Conservation (phyloP, 2,888 invertebrate genomes). For the Hirtodrosophila cameraria region DNA sequence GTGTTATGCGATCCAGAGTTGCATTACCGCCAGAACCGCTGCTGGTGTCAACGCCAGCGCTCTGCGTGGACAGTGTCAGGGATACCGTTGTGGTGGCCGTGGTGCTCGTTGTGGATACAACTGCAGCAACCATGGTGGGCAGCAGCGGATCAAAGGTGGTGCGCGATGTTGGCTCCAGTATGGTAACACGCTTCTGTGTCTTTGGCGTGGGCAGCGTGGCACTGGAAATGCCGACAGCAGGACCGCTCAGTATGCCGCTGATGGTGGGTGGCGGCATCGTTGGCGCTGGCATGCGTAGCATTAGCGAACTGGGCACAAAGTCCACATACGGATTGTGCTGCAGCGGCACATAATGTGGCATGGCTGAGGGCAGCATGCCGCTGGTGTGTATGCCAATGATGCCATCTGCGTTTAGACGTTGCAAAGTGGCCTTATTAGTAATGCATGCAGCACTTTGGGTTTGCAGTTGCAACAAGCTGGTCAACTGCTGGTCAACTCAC, state of each 20-base stretch:
- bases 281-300: conserved; percentile 51
- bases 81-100: conserved; percentile 49
- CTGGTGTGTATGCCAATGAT: conserved; percentile 83
- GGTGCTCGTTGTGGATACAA: conserved; percentile 61
- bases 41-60: conserved; percentile 27
- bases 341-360: conserved; percentile 64
- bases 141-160: conserved; percentile 81
- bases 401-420: conserved; percentile 75
- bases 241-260: conserved; percentile 61
- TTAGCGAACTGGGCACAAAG: conserved; percentile 62
- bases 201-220: conserved; percentile 79
- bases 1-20: conserved; percentile 91
- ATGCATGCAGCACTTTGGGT: background rate
- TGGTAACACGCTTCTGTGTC: conserved; percentile 83
- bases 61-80: conserved; percentile 51
- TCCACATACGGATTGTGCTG: conserved; percentile 81
- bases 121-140: conserved; percentile 80
- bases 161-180: conserved; percentile 82
- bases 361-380: conserved; percentile 58
- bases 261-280: conserved; percentile 62
- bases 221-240: conserved; percentile 20
- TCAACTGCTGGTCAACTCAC: conserved; percentile 59
- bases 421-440: conserved; percentile 1
- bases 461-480: too few species aligned
- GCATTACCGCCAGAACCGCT: conserved; percentile 68